Percentiles rank a stretch among this genome's conserved stretches.
These are phyloP conservation scores for Drosophila seguyi DNA, from an alignment of 1,140 invertebrate genomes.

Conservation along the genomic window DNA sequence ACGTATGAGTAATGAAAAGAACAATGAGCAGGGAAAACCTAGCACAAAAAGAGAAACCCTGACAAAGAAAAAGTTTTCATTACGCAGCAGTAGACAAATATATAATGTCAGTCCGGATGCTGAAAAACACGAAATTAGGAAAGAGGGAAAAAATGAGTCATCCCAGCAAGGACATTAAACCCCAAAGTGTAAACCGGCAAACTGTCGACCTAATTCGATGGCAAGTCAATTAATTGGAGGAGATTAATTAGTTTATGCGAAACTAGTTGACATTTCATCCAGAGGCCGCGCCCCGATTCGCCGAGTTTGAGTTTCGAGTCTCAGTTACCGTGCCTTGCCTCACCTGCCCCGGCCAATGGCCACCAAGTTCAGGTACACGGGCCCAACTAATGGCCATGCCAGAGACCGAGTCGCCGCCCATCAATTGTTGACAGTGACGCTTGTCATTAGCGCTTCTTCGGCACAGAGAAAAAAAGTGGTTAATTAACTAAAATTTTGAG, in stretches of 20 bases:
- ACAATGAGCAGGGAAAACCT: constrained; percentile 37
- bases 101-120: constrained; percentile 59
- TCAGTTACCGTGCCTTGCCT: constrained; percentile 20
- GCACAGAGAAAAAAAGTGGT: neutral
- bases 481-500: neutral
- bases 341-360: constrained; percentile 6
- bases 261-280: constrained; percentile 72
- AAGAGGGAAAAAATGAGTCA: constrained; percentile 25
- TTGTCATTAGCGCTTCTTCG: constrained; percentile 64
- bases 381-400: constrained; percentile 49
- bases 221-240: constrained; percentile 77
- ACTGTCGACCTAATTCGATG: constrained; percentile 77
- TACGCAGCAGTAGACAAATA: constrained; percentile 66
- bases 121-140: constrained; percentile 37
- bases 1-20: constrained; percentile 78
- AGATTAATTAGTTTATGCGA: constrained; percentile 78
- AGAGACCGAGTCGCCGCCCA: constrained; percentile 30
- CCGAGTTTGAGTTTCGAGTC: constrained; percentile 46
- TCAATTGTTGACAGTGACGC: constrained; percentile 66
- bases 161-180: constrained; percentile 42
- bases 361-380: constrained; percentile 69
- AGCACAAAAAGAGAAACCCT: constrained; percentile 20
- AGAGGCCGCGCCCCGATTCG: constrained; percentile 57
- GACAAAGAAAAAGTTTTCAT: constrained; percentile 82
- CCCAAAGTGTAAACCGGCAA: constrained; percentile 43